A percentile compares a stretch with the other conserved stretches of the same genome.
Conservation (phyloP, 1,140 invertebrate species). For the Hyphantria cunea region DNA sequence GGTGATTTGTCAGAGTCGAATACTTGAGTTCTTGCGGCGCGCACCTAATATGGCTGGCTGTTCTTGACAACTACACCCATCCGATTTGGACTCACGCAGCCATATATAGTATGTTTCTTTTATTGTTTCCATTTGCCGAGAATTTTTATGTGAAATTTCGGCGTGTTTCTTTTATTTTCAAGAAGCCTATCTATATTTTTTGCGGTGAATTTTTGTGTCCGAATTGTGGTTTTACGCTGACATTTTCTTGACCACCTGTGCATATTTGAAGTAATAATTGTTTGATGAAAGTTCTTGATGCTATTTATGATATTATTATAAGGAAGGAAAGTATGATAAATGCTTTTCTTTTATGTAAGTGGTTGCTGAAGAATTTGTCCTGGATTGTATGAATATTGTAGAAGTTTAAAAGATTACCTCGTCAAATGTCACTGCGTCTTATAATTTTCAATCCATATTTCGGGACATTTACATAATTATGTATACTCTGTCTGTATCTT, state of each 20-base stretch:
- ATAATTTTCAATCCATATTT: too few relatives aligned
- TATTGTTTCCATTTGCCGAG: conserved; percentile 54
- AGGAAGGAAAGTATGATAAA: too few relatives aligned
- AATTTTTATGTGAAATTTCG: conserved; percentile 35
- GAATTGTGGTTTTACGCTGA: conserved; percentile 4
- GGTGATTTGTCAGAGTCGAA: conserved; percentile 71
- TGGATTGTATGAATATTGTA: too few relatives aligned
- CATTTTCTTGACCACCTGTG: conserved; percentile 1
- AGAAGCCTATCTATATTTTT: conserved; percentile 31
- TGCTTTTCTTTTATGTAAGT: too few relatives aligned
- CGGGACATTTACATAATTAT: too few relatives aligned
- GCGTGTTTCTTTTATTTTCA: conserved; percentile 29
- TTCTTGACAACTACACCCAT: conserved; percentile 52
- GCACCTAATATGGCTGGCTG: conserved; percentile 60
- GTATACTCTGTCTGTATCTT: too few relatives aligned
- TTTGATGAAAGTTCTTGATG: too few relatives aligned
- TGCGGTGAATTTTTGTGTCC: conserved; percentile 34
- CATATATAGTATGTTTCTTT: conserved; percentile 49
- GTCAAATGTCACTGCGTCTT: too few relatives aligned
- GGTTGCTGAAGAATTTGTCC: too few relatives aligned
- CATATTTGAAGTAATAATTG: conserved; percentile 11
- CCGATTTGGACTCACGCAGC: conserved; percentile 38
- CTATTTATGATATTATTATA: too few relatives aligned
- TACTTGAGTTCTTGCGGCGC: conserved; percentile 57
- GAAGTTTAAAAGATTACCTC: too few relatives aligned